A percentile compares a stretch with the other conserved stretches of the same genome.
These are phyloP conservation scores for Larimichthys polyactis DNA, from an alignment of 2,113 vertebrate genomes.

Conservation along the genomic window DNA sequence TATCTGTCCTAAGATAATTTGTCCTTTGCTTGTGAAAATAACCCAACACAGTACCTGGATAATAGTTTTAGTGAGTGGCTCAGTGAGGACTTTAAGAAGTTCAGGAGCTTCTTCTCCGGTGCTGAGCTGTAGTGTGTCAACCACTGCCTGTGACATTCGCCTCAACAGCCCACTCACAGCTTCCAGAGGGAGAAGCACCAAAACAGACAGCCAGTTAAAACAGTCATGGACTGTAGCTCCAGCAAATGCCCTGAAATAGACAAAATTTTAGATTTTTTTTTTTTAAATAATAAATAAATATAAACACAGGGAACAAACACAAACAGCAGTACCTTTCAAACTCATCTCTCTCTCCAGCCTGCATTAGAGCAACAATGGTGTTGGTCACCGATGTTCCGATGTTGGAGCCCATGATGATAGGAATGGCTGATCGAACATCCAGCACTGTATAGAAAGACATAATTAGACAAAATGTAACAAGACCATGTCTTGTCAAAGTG, in stretches of 20 bases:
- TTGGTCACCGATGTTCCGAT: conserved; percentile 93
- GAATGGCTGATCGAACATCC: conserved; percentile 89
- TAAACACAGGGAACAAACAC: not conserved
- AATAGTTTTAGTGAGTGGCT: conserved; percentile 89
- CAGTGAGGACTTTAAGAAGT: conserved; percentile 92
- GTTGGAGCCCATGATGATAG: conserved; percentile 95
- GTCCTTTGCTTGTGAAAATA: not conserved
- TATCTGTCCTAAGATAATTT: not conserved
- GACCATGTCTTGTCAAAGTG: not conserved
- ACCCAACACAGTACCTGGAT: conserved; percentile 84
- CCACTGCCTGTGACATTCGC: conserved; percentile 80
- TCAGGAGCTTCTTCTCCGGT: conserved; percentile 88
- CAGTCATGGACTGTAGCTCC: conserved; percentile 92
- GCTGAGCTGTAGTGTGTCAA: conserved; percentile 84
- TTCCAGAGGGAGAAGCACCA: conserved; percentile 88
- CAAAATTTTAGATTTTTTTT: not conserved
- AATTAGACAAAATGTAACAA: not conserved
- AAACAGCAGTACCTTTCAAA: conserved; percentile 86
- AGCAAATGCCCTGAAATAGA: conserved; percentile 87
- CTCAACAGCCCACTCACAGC: conserved; percentile 84
- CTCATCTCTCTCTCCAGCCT: conserved; percentile 89
- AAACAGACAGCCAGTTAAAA: conserved; percentile 92
- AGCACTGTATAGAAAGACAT: conserved; percentile 82
- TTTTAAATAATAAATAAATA: too few species aligned
- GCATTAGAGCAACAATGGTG: conserved; percentile 93